Evolutionary conservation across 2,888 invertebrate genomes (phyloP), one percentile per base, ranked within the genome.

Genomic region (Torymus aiolomorphi): DNA sequence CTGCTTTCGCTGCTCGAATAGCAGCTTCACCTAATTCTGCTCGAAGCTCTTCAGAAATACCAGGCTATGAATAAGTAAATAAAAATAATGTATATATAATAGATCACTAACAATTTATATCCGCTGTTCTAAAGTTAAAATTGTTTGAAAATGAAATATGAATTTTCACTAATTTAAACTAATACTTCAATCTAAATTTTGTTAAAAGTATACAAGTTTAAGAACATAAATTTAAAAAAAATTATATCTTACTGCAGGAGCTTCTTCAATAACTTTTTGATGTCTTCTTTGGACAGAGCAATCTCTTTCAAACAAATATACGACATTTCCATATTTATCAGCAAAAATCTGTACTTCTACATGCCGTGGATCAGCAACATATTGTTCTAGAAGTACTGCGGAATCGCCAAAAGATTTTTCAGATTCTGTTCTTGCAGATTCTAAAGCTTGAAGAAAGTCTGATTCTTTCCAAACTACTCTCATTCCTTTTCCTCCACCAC

Each of bases 401-500:
- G 96, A 95, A 91, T 99, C 98, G 0, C 97, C 97, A 91, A 99
- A 99, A 0, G 99, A 94, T 90, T 99, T 99, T 84, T 95, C 92
- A 2, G 98, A 97, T 92, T 99, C 99, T 16, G 95, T 94, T 86
- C 96, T 94, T 0, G 99, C 98, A 0, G 98, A 98, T 88, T 97
- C 95, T 11, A 99, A 91, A 85, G 96, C 96, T 65, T 94, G 93
- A 10, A 95, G 90, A 89, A 99, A 99, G 84, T 98, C 97, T 0
- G 93, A 92, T 83, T 94, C 93, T 12, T 92, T 94, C 89, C 94
- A 92, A 0, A 96, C 97, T 84, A 99, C 97, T 88, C 99, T 93
- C 99, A 99, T 99, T 72, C 99, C 98, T 93, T 98, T 99, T 77
- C 99, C 99, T 78, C 99, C 99, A 11, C 99, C 99, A 52, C 99